Conservation (phyloP, 92 coral and sea anemone genomes). For the Pocillopora grandis region DNA sequence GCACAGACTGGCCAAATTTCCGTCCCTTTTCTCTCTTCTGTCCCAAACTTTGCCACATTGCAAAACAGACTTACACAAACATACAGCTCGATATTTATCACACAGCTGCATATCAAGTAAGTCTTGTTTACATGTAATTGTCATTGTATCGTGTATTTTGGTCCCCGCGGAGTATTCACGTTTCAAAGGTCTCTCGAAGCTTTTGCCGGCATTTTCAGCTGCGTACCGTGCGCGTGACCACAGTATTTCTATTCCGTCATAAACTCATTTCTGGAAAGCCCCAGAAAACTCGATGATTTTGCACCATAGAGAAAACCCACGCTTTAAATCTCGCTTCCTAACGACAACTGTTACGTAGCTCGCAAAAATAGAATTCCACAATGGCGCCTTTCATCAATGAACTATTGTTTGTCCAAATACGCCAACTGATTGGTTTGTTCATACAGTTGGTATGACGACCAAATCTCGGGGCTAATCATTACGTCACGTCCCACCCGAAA, state of each 20-base stretch:
- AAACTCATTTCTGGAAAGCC: slow-evolving; percentile 2
- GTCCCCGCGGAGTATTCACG: slow-evolving; percentile 16
- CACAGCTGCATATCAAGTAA: slow-evolving; percentile 18
- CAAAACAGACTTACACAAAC: slow-evolving; percentile 19
- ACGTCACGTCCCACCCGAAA: slow-evolving; percentile 99
- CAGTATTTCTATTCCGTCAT: too few relatives aligned
- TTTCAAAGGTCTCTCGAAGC: background rate
- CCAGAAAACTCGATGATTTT: background rate
- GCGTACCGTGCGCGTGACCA: too few relatives aligned
- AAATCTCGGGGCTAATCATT: slow-evolving; percentile 79
- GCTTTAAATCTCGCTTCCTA: slow-evolving; percentile 18
- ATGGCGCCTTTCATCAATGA: slow-evolving; percentile 43
- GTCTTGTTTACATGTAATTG: slow-evolving; percentile 39
- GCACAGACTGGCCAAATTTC: background rate
- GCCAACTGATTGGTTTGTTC: slow-evolving; percentile 64
- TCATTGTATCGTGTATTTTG: slow-evolving; percentile 30
- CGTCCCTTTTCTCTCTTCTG: background rate
- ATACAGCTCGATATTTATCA: slow-evolving; percentile 19
- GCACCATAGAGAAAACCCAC: slow-evolving; percentile 20
- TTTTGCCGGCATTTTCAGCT: background rate
- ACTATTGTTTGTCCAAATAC: slow-evolving; percentile 37
- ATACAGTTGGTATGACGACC: slow-evolving; percentile 70
- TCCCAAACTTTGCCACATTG: background rate
- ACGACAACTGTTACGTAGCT: slow-evolving; percentile 42
- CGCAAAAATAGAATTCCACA: slow-evolving; percentile 57